phyloP scores from a whole-genome alignment of 2,888 invertebrate genomes.

The Incurvaria masculella region DNA sequence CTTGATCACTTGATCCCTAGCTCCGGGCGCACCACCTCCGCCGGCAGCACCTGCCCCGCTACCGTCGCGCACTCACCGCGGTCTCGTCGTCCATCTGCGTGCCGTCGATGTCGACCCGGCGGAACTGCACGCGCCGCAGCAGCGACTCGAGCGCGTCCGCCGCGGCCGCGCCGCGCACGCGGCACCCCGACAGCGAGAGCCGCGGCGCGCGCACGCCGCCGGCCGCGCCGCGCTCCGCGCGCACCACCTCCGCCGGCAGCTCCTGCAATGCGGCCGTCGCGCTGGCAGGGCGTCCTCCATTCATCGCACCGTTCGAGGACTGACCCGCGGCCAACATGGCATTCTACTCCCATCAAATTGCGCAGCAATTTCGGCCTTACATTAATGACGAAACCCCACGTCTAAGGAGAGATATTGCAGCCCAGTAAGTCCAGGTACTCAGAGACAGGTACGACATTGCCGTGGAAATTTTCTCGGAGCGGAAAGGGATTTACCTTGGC shows the following conservation, averaged over 20 bases:
- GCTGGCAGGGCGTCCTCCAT: no score
- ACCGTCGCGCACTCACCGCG: constrained; percentile 30
- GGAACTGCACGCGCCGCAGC: constrained; percentile 72
- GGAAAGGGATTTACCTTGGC: no score
- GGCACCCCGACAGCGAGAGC: constrained; percentile 54
- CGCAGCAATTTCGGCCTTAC: no score
- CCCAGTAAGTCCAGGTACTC: no score
- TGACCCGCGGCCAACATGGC: not conserved
- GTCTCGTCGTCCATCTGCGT: constrained; percentile 72
- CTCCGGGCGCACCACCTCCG: no score
- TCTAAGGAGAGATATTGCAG: no score
- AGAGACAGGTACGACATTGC: no score
- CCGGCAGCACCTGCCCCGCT: no score
- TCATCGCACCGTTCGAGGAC: not conserved
- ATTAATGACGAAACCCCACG: no score
- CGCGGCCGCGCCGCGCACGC: constrained; percentile 59
- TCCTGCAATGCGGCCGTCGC: constrained; percentile 24
- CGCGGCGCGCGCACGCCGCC: constrained; percentile 55
- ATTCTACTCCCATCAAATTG: not conserved
- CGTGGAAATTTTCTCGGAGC: no score
- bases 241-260: constrained; percentile 22
- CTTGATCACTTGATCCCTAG: no score
- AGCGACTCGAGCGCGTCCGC: constrained; percentile 84
- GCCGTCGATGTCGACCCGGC: constrained; percentile 64
- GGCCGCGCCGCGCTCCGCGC: constrained; percentile 29